Base-by-base conservation (phyloP, 1,140 invertebrate genomes). In the Brachionus plicatilis region DNA sequence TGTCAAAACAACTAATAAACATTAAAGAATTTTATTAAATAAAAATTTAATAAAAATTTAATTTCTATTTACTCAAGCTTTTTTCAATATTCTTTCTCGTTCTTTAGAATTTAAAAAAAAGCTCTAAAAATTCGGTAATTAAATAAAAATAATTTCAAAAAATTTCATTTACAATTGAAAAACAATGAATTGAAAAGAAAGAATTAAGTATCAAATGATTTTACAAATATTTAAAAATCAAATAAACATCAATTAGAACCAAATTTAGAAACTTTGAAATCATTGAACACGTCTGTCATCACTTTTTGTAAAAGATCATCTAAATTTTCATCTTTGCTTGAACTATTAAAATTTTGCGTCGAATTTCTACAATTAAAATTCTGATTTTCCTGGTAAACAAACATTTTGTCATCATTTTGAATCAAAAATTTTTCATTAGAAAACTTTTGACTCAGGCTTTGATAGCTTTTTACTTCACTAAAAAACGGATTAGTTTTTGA, bases 251-350 rank as follows among this genome's bases (percentile, higher is more conserved):
- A 76, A 14, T 76, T 47, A 5, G 20, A 24, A 24, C 27, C 1
- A 50, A 37, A 14, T 76, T 50, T 76, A 1, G 47, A 9, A 50
- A 7, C 27, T 33, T 82, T 45, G 45, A 82, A 68, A 29, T 82
- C 79, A 68, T 60, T 82, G 3, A 82, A 43, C 0, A 82, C 79
- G 60, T 82, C 79, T 27, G 24, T 65, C 79, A 82, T 82, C 8
- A 82, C 79, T 45, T 60, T 82, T 43, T 82, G 37, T 12, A 82
- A 47, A 65, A 82, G 65, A 82, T 82, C 53, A 47, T 82, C 79
- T 27, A 82, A 20, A 68, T 82, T 82, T 45, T 45, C 33, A 37
- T 76, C 17, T 33, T 82, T 82, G 12, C 27, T 41, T 14, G 53
- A 41, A 8, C 27, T 20, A 47, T 9, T 29, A 82, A 17, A 33